These are phyloP conservation scores for Salmo trutta DNA, from an alignment of 2,797 vertebrate genomes.

Conservation along the genomic window DNA sequence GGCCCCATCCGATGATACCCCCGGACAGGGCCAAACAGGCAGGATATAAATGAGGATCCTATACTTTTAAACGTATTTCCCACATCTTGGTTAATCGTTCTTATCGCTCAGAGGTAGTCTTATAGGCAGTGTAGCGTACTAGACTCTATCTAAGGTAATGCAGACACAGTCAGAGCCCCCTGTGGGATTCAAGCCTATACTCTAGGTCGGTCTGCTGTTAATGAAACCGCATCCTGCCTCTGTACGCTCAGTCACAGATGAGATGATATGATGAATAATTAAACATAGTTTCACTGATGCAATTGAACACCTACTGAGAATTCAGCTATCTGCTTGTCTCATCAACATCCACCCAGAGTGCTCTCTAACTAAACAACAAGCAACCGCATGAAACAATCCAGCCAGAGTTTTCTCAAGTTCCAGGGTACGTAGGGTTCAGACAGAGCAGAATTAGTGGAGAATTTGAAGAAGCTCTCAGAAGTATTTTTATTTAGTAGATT, in stretches of 20 bases:
- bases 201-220: background rate
- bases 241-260: constrained; percentile 17
- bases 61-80: background rate
- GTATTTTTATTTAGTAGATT: background rate
- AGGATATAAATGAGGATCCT: background rate
- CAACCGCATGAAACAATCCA: background rate
- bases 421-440: background rate
- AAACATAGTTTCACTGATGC: background rate
- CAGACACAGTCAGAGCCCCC: background rate
- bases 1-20: too few relatives aligned
- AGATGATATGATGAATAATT: constrained; percentile 43
- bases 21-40: too few relatives aligned
- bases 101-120: background rate
- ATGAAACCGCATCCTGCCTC: constrained; percentile 10
- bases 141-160: background rate
- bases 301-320: background rate
- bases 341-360: background rate
- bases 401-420: background rate
- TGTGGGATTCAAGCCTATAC: background rate
- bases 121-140: background rate
- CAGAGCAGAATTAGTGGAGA: background rate
- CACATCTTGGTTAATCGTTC: background rate
- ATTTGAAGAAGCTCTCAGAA: background rate
- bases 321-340: background rate
- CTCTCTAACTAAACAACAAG: background rate